Evolutionary conservation across 2,888 invertebrate species (phyloP).

Genomic region (Amphipyra berbera): DNA sequence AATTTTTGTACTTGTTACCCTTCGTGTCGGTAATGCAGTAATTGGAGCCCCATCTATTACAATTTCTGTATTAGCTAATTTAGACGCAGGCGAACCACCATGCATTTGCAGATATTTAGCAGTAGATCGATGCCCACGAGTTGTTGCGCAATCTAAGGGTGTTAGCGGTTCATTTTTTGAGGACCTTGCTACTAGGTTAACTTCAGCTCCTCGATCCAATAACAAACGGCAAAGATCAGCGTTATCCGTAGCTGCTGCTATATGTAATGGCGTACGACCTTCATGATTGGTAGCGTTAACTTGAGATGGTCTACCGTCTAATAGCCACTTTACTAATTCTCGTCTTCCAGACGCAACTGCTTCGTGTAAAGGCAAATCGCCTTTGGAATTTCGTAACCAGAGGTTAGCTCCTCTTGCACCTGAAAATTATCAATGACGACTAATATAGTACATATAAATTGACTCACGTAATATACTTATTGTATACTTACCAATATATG

Average conservation of each 20-base stretch:
- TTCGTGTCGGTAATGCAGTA: constrained; percentile 81
- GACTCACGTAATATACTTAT: not conserved
- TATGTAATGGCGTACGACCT: constrained; percentile 97
- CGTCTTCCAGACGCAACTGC: constrained; percentile 97
- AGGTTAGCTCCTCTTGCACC: constrained; percentile 94
- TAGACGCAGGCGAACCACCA: constrained; percentile 95
- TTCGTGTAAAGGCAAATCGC: constrained; percentile 98
- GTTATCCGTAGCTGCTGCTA: constrained; percentile 98
- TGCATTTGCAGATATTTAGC: constrained; percentile 98
- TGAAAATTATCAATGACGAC: constrained; percentile 51
- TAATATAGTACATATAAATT: not conserved
- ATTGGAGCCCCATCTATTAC: constrained; percentile 84
- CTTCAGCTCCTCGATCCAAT: constrained; percentile 95
- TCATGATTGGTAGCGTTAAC: constrained; percentile 97
- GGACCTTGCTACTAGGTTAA: constrained; percentile 95
- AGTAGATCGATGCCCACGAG: constrained; percentile 95
- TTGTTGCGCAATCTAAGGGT: constrained; percentile 97
- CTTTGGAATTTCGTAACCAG: constrained; percentile 97
- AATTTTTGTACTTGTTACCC: constrained; percentile 88
- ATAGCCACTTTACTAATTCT: constrained; percentile 96
- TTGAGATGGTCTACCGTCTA: constrained; percentile 94
- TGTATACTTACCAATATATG: not conserved
- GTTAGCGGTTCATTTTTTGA: constrained; percentile 96
- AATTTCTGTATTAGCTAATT: constrained; percentile 89
- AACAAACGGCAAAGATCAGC: constrained; percentile 97